These are phyloP conservation scores for Drosophila grimshawi DNA, from an alignment of 1,140 invertebrate species.

Conservation along the genomic window DNA sequence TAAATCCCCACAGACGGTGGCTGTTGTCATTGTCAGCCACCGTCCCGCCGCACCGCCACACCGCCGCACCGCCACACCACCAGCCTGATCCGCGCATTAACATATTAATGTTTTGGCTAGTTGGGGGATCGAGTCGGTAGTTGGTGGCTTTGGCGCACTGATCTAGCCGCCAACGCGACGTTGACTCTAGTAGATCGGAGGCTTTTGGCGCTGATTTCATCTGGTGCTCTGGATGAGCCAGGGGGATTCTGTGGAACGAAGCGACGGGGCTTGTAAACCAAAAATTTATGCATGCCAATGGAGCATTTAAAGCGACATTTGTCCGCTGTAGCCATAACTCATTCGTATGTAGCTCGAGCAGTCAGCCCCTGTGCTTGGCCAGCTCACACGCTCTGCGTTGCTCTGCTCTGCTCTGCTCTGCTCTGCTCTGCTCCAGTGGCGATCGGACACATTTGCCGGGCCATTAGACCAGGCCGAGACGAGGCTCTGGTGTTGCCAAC, in stretches of 20 bases:
- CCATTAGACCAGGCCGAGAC: constrained; percentile 58
- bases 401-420: constrained; percentile 35
- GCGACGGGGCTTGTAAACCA: constrained; percentile 39
- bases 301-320: constrained; percentile 75
- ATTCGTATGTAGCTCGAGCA: constrained; percentile 31
- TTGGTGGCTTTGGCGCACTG: constrained; percentile 62
- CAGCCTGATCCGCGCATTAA: constrained; percentile 64
- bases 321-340: constrained; percentile 49
- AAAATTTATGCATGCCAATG: constrained; percentile 66
- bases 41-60: constrained; percentile 1
- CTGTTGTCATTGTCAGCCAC: constrained; percentile 44
- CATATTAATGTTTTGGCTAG: constrained; percentile 78
- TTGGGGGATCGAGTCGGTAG: constrained; percentile 36
- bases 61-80: not conserved
- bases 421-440: constrained; percentile 36
- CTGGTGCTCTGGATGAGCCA: constrained; percentile 25
- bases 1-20: constrained; percentile 70
- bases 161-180: constrained; percentile 70
- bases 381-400: constrained; percentile 35
- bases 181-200: constrained; percentile 15
- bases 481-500: constrained; percentile 48
- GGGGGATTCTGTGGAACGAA: constrained; percentile 56
- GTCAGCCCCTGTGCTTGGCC: constrained; percentile 34
- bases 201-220: constrained; percentile 72
- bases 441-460: constrained; percentile 65